phyloP scores from a whole-genome alignment of 2,888 invertebrate genomes.

The Drosophila suboccidentalis region DNA sequence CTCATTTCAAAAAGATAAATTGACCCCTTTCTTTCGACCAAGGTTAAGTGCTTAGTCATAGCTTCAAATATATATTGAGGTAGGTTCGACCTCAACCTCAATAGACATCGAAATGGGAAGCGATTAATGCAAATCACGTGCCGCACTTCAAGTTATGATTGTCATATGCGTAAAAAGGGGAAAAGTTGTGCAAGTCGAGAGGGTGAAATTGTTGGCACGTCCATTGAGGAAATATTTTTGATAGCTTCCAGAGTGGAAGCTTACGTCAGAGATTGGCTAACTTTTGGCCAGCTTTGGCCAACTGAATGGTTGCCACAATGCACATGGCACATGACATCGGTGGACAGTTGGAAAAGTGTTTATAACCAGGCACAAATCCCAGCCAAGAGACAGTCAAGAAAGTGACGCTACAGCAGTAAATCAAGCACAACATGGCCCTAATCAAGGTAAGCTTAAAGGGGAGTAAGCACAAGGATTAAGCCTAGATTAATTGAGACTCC shows the following conservation, averaged over 20 bases:
- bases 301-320: slow-evolving; percentile 58
- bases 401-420: slow-evolving; percentile 39
- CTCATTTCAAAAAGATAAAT: neutral
- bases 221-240: slow-evolving; percentile 63
- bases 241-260: slow-evolving; percentile 16
- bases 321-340: slow-evolving; percentile 37
- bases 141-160: slow-evolving; percentile 60
- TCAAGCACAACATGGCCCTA: slow-evolving; percentile 50
- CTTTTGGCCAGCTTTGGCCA: slow-evolving; percentile 57
- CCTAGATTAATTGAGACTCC: neutral
- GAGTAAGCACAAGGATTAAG: neutral
- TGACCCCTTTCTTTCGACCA: neutral
- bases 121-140: slow-evolving; percentile 65
- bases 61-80: slow-evolving; percentile 47
- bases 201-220: slow-evolving; percentile 74
- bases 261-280: slow-evolving; percentile 57
- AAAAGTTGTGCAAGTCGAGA: slow-evolving; percentile 44
- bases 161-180: slow-evolving; percentile 41
- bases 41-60: slow-evolving; percentile 28
- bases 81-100: slow-evolving; percentile 43
- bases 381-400: slow-evolving; percentile 61
- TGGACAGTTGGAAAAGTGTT: slow-evolving; percentile 33
- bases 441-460: slow-evolving; percentile 56
- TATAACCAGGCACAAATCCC: slow-evolving; percentile 59
- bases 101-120: slow-evolving; percentile 34